These are phyloP conservation scores for Scyliorhinus canicula DNA, from an alignment of 2,797 vertebrate genomes.

Conservation along the genomic window DNA sequence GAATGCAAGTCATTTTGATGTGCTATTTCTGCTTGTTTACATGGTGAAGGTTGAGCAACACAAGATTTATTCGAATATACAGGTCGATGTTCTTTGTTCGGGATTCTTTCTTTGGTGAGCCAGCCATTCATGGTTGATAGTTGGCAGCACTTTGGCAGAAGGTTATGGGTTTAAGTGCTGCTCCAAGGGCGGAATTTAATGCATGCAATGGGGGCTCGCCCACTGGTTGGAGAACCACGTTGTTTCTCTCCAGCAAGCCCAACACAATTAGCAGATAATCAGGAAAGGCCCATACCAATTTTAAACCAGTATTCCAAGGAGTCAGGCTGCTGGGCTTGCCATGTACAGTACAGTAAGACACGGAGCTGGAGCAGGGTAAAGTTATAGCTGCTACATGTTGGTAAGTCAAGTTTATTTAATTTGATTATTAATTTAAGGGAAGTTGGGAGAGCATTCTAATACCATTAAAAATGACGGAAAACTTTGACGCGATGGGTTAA, in stretches of 20 bases:
- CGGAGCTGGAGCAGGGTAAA: too few relatives aligned
- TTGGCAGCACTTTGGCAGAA: background rate
- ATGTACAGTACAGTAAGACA: too few relatives aligned
- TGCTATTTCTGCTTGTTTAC: background rate
- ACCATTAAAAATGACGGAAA: too few relatives aligned
- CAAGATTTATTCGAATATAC: background rate
- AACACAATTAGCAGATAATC: background rate
- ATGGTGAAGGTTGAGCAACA: background rate
- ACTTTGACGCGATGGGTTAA: too few relatives aligned
- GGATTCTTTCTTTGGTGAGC: background rate
- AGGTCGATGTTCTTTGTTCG: background rate
- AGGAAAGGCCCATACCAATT: too few relatives aligned
- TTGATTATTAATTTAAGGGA: too few relatives aligned
- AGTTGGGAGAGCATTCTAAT: too few relatives aligned
- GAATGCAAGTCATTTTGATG: background rate
- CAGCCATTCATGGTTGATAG: background rate
- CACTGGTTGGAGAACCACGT: background rate
- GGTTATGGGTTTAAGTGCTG: background rate
- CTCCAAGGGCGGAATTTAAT: background rate
- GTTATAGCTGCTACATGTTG: too few relatives aligned
- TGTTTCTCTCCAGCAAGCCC: background rate
- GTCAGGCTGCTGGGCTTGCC: too few relatives aligned
- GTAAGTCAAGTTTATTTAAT: too few relatives aligned
- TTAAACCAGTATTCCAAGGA: too few relatives aligned
- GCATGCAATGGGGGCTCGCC: background rate